Percentiles rank a stretch among this genome's conserved stretches.
phyloP scores from a whole-genome alignment of 2,888 invertebrate species.

The Marasmarcha lunaedactyla region DNA sequence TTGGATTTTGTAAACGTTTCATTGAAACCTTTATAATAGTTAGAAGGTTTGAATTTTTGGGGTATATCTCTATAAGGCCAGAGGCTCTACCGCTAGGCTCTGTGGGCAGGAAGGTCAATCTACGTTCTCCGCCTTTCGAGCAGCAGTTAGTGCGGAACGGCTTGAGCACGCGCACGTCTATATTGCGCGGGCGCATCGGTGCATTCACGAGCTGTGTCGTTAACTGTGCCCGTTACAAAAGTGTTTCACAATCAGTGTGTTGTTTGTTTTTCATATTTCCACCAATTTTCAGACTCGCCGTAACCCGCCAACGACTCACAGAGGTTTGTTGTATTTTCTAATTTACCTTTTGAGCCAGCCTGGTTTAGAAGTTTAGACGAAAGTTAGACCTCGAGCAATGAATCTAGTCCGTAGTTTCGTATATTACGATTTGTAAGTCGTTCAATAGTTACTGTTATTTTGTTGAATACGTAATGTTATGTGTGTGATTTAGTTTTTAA shows the following conservation, averaged over 20 bases:
- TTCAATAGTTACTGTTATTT: constrained; percentile 45
- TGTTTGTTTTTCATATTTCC: constrained; percentile 42
- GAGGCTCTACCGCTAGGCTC: constrained; percentile 48
- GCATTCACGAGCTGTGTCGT: constrained; percentile 36
- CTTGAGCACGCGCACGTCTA: constrained; percentile 48
- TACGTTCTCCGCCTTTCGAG: constrained; percentile 44
- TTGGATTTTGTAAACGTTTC: constrained; percentile 8
- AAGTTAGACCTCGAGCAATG: constrained; percentile 21
- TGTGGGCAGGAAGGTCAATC: constrained; percentile 61
- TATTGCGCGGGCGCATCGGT: constrained; percentile 17
- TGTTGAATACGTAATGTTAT: constrained; percentile 40
- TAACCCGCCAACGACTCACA: constrained; percentile 34
- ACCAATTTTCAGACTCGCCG: constrained; percentile 28
- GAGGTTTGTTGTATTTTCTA: constrained; percentile 38
- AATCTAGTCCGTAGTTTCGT: constrained; percentile 34
- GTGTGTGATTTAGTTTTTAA: constrained; percentile 35
- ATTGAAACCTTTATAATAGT: constrained; percentile 8
- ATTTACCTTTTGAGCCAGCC: constrained; percentile 18
- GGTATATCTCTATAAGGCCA: constrained; percentile 15
- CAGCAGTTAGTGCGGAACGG: constrained; percentile 56
- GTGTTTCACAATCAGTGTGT: constrained; percentile 48
- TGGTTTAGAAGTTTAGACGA: constrained; percentile 23
- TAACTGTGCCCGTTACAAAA: constrained; percentile 49
- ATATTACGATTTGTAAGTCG: constrained; percentile 51
- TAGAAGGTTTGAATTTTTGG: constrained; percentile 27